Conservation (phyloP, 2,888 invertebrate genomes). For the Meandrusa payeni region DNA sequence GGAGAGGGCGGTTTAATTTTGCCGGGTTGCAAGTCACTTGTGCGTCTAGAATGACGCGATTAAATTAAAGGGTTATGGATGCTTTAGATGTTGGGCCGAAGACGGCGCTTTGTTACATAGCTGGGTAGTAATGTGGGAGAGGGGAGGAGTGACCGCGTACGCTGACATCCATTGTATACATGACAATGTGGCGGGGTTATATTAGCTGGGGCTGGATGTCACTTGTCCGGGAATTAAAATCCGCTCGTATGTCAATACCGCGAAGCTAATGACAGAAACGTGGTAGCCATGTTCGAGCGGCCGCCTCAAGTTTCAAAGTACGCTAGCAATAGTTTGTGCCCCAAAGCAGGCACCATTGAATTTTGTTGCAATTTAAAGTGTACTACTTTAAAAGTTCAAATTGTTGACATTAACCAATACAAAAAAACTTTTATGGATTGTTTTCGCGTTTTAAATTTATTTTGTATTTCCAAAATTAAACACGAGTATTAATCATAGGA, state of each 20-base stretch:
- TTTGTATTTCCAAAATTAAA: too few species aligned
- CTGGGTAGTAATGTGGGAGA: constrained; percentile 32
- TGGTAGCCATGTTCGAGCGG: too few species aligned
- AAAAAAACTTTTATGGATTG: too few species aligned
- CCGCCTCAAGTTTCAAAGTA: too few species aligned
- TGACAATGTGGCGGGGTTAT: constrained; percentile 40
- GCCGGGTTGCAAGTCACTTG: constrained; percentile 26
- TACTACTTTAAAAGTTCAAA: too few species aligned
- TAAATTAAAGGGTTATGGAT: constrained; percentile 15
- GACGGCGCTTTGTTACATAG: constrained; percentile 28
- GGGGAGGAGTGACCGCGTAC: constrained; percentile 42
- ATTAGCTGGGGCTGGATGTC: constrained; percentile 10
- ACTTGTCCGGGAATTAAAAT: constrained; percentile 9
- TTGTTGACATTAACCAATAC: too few species aligned
- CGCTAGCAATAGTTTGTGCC: too few species aligned
- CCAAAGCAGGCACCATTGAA: too few species aligned
- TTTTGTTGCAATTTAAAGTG: too few species aligned
- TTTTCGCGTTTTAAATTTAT: too few species aligned
- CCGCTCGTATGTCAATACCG: constrained; percentile 12
- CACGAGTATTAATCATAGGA: too few species aligned
- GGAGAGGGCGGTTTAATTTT: constrained; percentile 25
- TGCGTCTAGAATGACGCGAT: constrained; percentile 6
- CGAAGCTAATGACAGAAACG: neutral
- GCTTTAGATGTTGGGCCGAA: neutral
- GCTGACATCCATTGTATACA: constrained; percentile 52